phyloP scores from a whole-genome alignment of 2,888 invertebrate genomes.

The Trimorus sp. region DNA sequence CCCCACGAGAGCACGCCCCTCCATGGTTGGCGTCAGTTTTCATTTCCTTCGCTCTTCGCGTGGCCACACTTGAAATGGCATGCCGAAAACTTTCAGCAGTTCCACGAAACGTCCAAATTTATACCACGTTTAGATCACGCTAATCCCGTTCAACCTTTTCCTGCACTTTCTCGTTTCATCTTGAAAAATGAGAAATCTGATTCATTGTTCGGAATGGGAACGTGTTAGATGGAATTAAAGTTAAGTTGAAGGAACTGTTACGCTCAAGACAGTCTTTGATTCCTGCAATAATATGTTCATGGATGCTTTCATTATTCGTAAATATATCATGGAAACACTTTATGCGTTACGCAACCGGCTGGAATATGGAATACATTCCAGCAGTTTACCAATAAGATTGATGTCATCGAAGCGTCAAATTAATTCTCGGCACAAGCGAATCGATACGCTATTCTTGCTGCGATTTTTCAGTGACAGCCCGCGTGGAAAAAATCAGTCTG shows the following conservation, averaged over 20 bases:
- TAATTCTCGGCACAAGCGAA: slow-evolving; percentile 63
- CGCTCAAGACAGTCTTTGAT: not conserved
- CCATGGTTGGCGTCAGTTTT: slow-evolving; percentile 51
- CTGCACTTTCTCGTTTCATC: too few species aligned
- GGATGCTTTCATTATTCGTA: slow-evolving; percentile 19
- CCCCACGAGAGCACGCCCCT: slow-evolving; percentile 72
- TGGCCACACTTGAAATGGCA: slow-evolving; percentile 15
- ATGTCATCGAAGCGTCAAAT: slow-evolving; percentile 59
- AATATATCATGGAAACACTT: slow-evolving; percentile 41
- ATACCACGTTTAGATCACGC: not conserved
- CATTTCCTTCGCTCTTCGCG: slow-evolving; percentile 31
- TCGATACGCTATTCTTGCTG: slow-evolving; percentile 55
- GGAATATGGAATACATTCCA: slow-evolving; percentile 50
- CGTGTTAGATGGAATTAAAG: not conserved
- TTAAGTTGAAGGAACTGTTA: slow-evolving; percentile 11
- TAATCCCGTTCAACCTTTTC: too few species aligned
- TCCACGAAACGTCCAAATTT: not conserved
- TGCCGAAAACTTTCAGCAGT: slow-evolving; percentile 20
- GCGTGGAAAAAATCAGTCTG: too few species aligned
- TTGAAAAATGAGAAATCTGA: too few species aligned
- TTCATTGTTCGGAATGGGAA: too few species aligned
- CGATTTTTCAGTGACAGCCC: slow-evolving; percentile 62
- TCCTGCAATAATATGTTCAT: slow-evolving; percentile 5
- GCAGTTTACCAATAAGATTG: slow-evolving; percentile 51
- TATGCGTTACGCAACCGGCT: slow-evolving; percentile 37